phyloP scores from a whole-genome alignment of 2,113 vertebrate genomes.

The Tragelaphus strepsiceros region DNA sequence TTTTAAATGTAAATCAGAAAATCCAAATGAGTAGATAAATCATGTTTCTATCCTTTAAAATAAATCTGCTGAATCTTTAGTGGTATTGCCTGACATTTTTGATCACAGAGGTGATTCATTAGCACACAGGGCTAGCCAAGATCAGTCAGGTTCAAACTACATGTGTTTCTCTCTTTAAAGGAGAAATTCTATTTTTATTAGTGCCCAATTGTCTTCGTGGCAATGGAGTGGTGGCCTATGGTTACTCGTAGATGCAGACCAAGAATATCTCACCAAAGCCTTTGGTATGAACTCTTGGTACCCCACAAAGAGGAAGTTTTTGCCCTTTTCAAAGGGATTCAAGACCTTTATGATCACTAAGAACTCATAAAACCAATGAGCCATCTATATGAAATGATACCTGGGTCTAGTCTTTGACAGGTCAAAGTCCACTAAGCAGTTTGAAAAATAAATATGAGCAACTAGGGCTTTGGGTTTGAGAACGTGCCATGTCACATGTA shows the following conservation, averaged over 20 bases:
- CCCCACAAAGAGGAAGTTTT: not conserved
- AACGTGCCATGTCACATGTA: not conserved
- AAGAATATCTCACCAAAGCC: not conserved
- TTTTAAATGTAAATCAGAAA: not conserved
- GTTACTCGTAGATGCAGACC: not conserved
- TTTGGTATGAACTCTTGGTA: not conserved
- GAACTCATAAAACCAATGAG: slow-evolving; percentile 18
- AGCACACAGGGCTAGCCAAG: not conserved
- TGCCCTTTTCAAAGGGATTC: slow-evolving; percentile 21
- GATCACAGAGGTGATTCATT: not conserved
- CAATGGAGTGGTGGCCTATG: not conserved
- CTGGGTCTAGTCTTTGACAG: not conserved
- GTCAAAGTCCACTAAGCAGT: not conserved
- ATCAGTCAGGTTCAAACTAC: not conserved
- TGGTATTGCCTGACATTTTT: not conserved
- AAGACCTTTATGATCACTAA: not conserved
- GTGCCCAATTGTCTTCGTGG: not conserved
- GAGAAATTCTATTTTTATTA: not conserved
- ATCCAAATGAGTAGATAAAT: not conserved
- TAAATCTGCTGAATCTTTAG: not conserved
- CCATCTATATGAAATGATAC: not conserved
- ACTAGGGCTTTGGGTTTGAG: not conserved
- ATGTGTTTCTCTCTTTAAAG: not conserved
- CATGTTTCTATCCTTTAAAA: not conserved
- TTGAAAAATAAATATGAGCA: not conserved